These are phyloP conservation scores for Drosophila biarmipes DNA, from an alignment of 1,140 invertebrate species.

Conservation along the genomic window DNA sequence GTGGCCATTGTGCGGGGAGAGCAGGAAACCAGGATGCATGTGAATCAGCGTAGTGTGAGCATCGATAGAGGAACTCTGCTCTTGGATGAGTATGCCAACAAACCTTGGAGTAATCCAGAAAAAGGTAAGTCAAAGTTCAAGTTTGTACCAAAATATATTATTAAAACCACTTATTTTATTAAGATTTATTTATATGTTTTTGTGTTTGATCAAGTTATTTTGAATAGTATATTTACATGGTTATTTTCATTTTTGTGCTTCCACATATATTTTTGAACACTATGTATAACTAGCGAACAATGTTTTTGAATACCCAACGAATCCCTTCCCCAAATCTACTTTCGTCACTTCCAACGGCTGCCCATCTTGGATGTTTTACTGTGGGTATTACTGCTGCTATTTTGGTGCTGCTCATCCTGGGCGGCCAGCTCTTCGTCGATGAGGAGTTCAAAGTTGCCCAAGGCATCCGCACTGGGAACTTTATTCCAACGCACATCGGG, in stretches of 20 bases:
- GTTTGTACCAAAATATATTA: too few relatives aligned
- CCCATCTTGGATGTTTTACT: slow-evolving; percentile 60
- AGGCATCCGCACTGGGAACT: slow-evolving; percentile 90
- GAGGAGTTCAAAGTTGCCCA: slow-evolving; percentile 95
- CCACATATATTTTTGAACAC: not conserved
- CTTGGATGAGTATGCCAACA: slow-evolving; percentile 91
- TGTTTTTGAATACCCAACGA: not conserved
- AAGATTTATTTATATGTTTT: not conserved
- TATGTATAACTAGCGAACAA: not conserved
- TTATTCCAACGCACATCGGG: slow-evolving; percentile 97
- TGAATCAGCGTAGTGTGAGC: slow-evolving; percentile 91
- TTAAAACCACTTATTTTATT: too few relatives aligned
- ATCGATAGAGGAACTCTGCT: slow-evolving; percentile 89
- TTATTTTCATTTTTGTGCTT: not conserved
- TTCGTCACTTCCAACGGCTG: slow-evolving; percentile 80
- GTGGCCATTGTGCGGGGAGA: slow-evolving; percentile 91
- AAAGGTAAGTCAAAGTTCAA: slow-evolving; percentile 85
- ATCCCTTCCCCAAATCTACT: slow-evolving; percentile 11
- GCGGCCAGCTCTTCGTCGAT: slow-evolving; percentile 92
- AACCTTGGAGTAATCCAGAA: slow-evolving; percentile 93
- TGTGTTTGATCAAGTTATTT: not conserved
- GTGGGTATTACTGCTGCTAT: slow-evolving; percentile 54
- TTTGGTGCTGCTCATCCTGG: slow-evolving; percentile 86
- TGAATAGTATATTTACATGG: not conserved
- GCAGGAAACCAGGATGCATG: slow-evolving; percentile 91